Conservation (phyloP, 2,113 vertebrate species). For the Coptodon bakossiorum region DNA sequence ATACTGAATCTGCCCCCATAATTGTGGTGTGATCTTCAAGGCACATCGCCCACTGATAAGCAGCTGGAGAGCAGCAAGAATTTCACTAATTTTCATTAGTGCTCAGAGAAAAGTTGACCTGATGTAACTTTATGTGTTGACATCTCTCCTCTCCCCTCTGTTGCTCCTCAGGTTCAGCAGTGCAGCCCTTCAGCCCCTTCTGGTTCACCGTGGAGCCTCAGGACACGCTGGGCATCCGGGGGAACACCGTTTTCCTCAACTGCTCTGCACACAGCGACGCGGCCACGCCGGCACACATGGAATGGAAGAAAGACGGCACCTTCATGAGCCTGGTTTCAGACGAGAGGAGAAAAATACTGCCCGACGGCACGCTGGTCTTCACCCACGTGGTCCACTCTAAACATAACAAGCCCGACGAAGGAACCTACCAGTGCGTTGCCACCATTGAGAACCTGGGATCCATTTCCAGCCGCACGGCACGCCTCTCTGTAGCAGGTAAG, state of each 20-base stretch:
- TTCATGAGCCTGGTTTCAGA: constrained; percentile 86
- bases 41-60: not conserved
- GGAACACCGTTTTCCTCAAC: constrained; percentile 81
- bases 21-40: not conserved
- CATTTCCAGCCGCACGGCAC: constrained; percentile 88
- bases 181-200: constrained; percentile 86
- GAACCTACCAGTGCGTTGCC: constrained; percentile 92
- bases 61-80: not conserved
- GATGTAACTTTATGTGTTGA: not conserved
- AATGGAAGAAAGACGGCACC: constrained; percentile 96
- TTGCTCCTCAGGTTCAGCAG: constrained; percentile 69
- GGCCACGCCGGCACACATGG: constrained; percentile 70
- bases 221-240: constrained; percentile 80
- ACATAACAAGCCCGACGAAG: constrained; percentile 95
- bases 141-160: not conserved
- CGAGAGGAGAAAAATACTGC: constrained; percentile 83
- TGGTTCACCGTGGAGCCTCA: constrained; percentile 87
- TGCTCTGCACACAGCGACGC: constrained; percentile 83
- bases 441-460: constrained; percentile 91
- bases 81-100: not conserved
- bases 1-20: not conserved
- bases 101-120: not conserved
- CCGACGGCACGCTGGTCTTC: constrained; percentile 87
- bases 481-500: constrained; percentile 86
- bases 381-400: constrained; percentile 89